These are phyloP conservation scores for Hypotaenidia okinawae DNA, from an alignment of 2,797 vertebrate species.

Conservation along the genomic window DNA sequence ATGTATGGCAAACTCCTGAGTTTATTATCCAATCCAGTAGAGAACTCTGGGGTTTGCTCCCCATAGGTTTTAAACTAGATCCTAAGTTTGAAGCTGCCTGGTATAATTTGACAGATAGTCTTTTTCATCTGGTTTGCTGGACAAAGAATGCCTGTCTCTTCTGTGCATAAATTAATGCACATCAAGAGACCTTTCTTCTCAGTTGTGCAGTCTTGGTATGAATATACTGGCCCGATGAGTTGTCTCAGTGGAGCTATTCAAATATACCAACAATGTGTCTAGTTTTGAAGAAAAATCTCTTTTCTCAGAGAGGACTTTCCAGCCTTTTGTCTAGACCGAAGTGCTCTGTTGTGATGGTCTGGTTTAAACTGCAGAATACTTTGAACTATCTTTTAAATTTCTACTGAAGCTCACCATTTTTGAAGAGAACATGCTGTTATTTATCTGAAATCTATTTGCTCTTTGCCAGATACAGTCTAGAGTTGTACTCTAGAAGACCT, in stretches of 20 bases:
- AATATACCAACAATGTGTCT: neutral
- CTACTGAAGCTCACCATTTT: neutral
- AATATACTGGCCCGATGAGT: neutral
- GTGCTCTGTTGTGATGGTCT: neutral
- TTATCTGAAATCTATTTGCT: neutral
- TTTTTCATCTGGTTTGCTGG: neutral
- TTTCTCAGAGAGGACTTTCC: neutral
- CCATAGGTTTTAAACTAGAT: neutral
- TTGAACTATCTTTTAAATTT: neutral
- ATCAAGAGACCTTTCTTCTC: neutral
- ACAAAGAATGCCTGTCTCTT: neutral
- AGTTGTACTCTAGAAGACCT: neutral
- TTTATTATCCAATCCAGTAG: neutral
- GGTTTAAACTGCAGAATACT: neutral
- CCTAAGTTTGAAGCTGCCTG: neutral
- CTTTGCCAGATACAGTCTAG: neutral
- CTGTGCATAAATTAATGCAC: neutral
- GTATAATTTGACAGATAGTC: neutral
- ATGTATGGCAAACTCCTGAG: neutral
- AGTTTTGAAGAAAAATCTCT: neutral
- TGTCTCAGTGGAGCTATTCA: neutral
- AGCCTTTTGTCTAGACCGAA: neutral
- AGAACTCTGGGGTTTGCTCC: neutral
- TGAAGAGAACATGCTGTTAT: neutral
- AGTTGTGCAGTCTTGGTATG: neutral